Evolutionary conservation across 2,797 vertebrate species (phyloP), one percentile per base, ranked within the genome.

Genomic region (Gephyroberyx darwinii): DNA sequence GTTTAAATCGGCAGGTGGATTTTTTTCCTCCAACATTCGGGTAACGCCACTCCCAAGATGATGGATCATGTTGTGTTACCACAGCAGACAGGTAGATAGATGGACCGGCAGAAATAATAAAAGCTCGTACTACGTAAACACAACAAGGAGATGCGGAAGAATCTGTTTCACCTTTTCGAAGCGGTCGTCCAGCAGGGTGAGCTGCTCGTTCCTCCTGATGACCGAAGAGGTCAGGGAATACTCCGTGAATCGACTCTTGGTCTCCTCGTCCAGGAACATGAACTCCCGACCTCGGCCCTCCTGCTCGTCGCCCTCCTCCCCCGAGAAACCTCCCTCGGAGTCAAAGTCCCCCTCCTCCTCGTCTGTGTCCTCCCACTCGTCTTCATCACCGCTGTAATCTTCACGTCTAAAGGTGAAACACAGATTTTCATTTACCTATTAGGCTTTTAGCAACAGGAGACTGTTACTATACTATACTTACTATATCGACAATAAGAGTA

Each of bases 171-270:
- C 96, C 96, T 98, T 97, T 80, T 99, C 96, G 75, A 99, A 99
- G 41, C 96, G 95, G 82, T 98, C 96, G 76, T 99, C 98, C 69
- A 98, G 93, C 16, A 99, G 91, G 0, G 93, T 94, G 79, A 99
- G 93, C 85, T 99, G 97, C 51, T 98, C 95, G 69, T 96, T 99
- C 78, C 98, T 95, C 84, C 95, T 94, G 92, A 99, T 98, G 65
- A 98, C 94, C 0, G 97, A 98, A 12, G 98, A 99, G 0, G 96
- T 94, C 90, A 99, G 81, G 0, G 98, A 99, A 88, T 99, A 98
- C 2, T 98, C 96, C 0, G 98, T 98, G 90, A 99, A 99, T 26
- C 96, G 96, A 84, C 95, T 98, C 92, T 90, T 96, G 0, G 96
- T 98, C 91, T 99, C 98, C 66, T 98, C 97, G 48, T 97, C 91